Percentiles rank a stretch among this genome's conserved stretches.
Conservation (phyloP, 2,797 vertebrate genomes). For the Pseudomugil gertrudae region DNA sequence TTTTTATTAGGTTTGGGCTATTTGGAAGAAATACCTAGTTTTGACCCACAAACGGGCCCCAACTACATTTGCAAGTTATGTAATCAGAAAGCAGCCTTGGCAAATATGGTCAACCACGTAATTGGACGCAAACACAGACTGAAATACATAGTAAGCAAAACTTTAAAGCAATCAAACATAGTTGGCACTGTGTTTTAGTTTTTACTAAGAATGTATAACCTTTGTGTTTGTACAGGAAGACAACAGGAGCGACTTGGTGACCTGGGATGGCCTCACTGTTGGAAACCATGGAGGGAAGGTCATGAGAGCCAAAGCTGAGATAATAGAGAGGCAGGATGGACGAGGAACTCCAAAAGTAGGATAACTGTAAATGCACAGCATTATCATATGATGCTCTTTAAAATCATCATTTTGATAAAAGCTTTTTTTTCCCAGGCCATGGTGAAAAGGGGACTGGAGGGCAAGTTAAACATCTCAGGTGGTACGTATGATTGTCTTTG, state of each 20-base stretch:
- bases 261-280: slow-evolving; percentile 64
- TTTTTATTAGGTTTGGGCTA: slow-evolving; percentile 71
- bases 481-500: slow-evolving; percentile 42
- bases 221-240: slow-evolving; percentile 66
- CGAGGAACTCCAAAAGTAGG: slow-evolving; percentile 77
- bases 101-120: slow-evolving; percentile 77
- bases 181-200: background rate
- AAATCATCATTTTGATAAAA: slow-evolving; percentile 2
- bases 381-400: background rate
- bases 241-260: slow-evolving; percentile 80
- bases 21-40: slow-evolving; percentile 65
- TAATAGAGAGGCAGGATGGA: slow-evolving; percentile 83
- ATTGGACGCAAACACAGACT: slow-evolving; percentile 84
- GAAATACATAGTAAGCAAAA: slow-evolving; percentile 81
- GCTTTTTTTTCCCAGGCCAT: slow-evolving; percentile 52
- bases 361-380: slow-evolving; percentile 3
- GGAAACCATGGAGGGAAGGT: slow-evolving; percentile 74
- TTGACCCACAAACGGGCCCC: slow-evolving; percentile 49
- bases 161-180: background rate
- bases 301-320: slow-evolving; percentile 79
- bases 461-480: slow-evolving; percentile 45
- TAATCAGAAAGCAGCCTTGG: slow-evolving; percentile 56
- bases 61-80: slow-evolving; percentile 79
- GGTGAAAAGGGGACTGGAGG: slow-evolving; percentile 26
- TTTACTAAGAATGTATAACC: background rate